Base-by-base conservation (phyloP, 1,140 invertebrate species). In the Hyposmocoma kahamanoa region DNA sequence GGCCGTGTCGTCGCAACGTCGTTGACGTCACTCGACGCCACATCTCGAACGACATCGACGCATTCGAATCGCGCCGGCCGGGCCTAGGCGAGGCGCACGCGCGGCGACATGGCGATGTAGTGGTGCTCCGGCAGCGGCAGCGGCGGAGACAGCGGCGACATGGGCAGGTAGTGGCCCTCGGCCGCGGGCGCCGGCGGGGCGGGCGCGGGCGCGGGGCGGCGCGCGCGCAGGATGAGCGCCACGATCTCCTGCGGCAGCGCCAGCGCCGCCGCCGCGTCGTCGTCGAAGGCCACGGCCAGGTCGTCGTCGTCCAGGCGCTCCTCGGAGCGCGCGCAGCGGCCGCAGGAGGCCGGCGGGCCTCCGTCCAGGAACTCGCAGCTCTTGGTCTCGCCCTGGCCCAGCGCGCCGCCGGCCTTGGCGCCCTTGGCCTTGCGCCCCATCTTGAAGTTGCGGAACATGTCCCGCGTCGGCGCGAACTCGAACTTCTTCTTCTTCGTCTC, bases 381-480 rank as follows among this genome's bases (percentile, higher is more conserved):
- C 39, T 82, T 81, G 0, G 76, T 71, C 50, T 82, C 80, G 15
- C 66, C 69, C 20, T 79, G 77, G 19, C 47, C 42, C 0, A 79
- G 63, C 18, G 38, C 22, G 19, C 47, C 42, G 2, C 57, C 55
- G 18, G 76, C 72, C 43, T 80, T 79, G 0, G 75, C 51, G 36
- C 64, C 71, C 36, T 81, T 81, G 72, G 79, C 73, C 50, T 79
- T 79, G 19, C 73, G 57, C 19, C 70, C 71, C n/a, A 84, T 78
- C 38, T 72, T 71, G 64, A 84, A 84, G 49, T 72, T 84, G 46
- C 76, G 79, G 67, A 84, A 82, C 47, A 84, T 84, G 45, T 84
- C 76, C 8, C 75, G 46, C 0, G 76, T 73, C n/a, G 81, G 81
- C 6, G 77, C 72, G 64, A 82, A 82, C 52, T 79, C 77, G 61